phyloP scores from a whole-genome alignment of 2,888 invertebrate species.

The Scaptomyza flava region DNA sequence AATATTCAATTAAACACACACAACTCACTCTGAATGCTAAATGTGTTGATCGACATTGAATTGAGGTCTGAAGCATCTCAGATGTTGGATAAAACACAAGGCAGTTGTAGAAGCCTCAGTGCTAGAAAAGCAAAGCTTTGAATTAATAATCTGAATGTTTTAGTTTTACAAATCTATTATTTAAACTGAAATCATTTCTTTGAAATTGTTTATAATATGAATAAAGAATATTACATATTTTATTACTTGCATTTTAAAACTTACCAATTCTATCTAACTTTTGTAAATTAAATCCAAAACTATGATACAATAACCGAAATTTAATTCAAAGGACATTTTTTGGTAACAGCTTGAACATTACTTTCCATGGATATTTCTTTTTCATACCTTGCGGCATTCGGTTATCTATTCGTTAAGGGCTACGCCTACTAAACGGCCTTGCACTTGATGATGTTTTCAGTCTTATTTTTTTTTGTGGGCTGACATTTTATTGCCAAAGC shows the following conservation, averaged over 20 bases:
- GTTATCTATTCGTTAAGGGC: conserved; percentile 24
- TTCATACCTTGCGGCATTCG: conserved; percentile 34
- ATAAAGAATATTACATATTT: background rate
- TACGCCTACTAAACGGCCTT: conserved; percentile 26
- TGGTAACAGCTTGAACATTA: conserved; percentile 15
- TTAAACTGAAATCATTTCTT: background rate
- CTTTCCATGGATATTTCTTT: conserved; percentile 30
- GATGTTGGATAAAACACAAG: background rate
- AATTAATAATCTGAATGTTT: background rate
- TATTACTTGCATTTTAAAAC: background rate
- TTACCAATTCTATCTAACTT: background rate
- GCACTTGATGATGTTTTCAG: conserved; percentile 10
- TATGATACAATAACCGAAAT: background rate
- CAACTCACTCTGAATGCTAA: conserved; percentile 11
- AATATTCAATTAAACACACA: conserved; percentile 54
- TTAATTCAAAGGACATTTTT: conserved; percentile 18
- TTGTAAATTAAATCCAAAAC: conserved; percentile 1
- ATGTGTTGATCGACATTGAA: conserved; percentile 21
- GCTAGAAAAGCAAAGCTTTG: background rate
- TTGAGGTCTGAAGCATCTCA: conserved; percentile 1
- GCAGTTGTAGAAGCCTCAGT: too few species aligned
- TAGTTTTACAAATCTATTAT: background rate
- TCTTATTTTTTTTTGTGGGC: conserved; percentile 33
- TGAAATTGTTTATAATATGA: background rate
- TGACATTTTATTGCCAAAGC: conserved; percentile 60